Evolutionary conservation across 2,888 invertebrate species (phyloP).

Genomic region (Drosophila setosimentum): DNA sequence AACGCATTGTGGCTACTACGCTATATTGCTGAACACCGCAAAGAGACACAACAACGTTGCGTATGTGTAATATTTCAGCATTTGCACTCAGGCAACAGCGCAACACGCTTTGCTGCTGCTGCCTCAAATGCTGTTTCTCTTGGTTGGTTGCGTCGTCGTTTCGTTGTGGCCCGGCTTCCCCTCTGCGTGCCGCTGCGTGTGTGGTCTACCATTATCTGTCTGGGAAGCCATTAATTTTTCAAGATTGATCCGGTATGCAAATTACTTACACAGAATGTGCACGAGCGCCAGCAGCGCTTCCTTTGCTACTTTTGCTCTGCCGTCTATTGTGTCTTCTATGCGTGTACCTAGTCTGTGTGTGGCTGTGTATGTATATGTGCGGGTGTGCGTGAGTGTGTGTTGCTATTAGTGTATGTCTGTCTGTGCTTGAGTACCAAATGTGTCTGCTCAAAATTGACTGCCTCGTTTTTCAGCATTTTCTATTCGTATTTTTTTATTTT

Average conservation of each 20-base stretch:
- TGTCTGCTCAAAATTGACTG: conserved; percentile 41
- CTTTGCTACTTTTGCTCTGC: conserved; percentile 63
- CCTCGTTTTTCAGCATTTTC: conserved; percentile 46
- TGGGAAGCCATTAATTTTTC: conserved; percentile 84
- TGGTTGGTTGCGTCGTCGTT: conserved; percentile 24
- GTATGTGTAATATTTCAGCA: conserved; percentile 81
- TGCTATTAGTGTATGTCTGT: conserved; percentile 3
- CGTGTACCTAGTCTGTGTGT: conserved; percentile 17
- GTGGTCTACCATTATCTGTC: conserved; percentile 82
- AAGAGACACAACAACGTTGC: conserved; percentile 57
- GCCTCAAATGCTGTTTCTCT: conserved; percentile 21
- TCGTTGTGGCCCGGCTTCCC: conserved; percentile 44
- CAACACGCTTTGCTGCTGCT: conserved; percentile 65
- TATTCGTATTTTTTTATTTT: conserved; percentile 15
- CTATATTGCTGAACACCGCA: conserved; percentile 28
- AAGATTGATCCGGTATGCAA: conserved; percentile 84
- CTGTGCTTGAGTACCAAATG: conserved; percentile 44
- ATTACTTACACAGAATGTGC: conserved; percentile 80
- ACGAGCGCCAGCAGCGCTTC: conserved; percentile 68
- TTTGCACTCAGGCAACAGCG: conserved; percentile 47
- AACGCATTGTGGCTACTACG: conserved; percentile 66
- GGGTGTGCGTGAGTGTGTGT: conserved; percentile 17
- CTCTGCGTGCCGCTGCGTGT: conserved; percentile 55
- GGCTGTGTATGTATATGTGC: conserved; percentile 10
- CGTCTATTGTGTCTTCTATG: conserved; percentile 53